Percentiles rank a stretch among this genome's conserved stretches.
Evolutionary conservation across 2,797 vertebrate genomes (phyloP).

Genomic region (Amblyraja radiata): DNA sequence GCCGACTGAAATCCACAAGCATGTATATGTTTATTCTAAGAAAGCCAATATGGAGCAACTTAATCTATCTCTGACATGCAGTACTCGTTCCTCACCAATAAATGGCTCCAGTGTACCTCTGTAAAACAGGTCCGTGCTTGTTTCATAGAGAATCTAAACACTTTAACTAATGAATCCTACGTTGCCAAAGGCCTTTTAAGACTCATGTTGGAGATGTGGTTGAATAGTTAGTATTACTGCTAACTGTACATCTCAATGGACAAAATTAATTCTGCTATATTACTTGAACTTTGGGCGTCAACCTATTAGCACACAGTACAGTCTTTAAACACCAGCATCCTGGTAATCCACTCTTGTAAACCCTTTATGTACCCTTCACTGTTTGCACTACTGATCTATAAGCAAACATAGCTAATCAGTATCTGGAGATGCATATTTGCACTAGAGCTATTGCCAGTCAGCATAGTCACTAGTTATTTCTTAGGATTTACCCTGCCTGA

Average conservation of each 20-base stretch:
- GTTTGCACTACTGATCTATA: too few species aligned
- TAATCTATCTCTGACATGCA: neutral
- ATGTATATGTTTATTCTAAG: neutral
- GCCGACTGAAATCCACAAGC: neutral
- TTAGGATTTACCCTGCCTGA: too few species aligned
- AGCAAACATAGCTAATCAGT: too few species aligned
- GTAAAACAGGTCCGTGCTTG: neutral
- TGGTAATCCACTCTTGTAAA: too few species aligned
- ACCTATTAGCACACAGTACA: too few species aligned
- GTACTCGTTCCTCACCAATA: neutral
- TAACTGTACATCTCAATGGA: neutral
- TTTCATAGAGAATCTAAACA: neutral
- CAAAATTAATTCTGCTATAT: neutral
- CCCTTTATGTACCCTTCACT: too few species aligned
- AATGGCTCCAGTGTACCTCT: slow-evolving; percentile 15
- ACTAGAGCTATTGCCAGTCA: too few species aligned
- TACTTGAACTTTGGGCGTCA: too few species aligned
- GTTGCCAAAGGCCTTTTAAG: neutral
- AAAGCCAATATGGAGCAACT: neutral
- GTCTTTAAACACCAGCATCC: too few species aligned
- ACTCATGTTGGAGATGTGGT: neutral
- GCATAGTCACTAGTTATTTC: too few species aligned
- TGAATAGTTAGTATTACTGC: neutral
- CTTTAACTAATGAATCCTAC: neutral
- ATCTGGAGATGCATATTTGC: too few species aligned